Percentiles rank a stretch among this genome's conserved stretches.
These are phyloP conservation scores for Nebria salina DNA, from an alignment of 2,888 invertebrate species.

Conservation along the genomic window DNA sequence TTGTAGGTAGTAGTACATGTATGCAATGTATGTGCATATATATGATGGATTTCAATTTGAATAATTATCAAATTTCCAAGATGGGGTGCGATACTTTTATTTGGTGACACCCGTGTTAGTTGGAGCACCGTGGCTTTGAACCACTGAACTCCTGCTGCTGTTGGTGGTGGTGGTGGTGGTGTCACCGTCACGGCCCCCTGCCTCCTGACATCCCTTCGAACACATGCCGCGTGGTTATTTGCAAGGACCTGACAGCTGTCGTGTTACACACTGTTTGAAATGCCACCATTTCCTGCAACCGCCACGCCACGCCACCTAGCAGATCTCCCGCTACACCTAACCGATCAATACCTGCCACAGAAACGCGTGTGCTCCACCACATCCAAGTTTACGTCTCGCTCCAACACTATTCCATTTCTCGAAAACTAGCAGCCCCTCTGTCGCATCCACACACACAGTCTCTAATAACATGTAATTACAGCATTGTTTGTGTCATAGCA, in stretches of 20 bases:
- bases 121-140: constrained; percentile 49
- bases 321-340: constrained; percentile 52
- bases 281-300: constrained; percentile 57
- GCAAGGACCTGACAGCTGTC: constrained; percentile 63
- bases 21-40: too few species aligned
- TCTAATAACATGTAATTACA: constrained; percentile 43
- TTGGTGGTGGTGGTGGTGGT: not conserved
- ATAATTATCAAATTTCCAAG: too few species aligned
- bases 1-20: too few species aligned
- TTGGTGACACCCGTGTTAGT: constrained; percentile 62
- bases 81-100: constrained; percentile 57
- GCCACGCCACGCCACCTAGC: constrained; percentile 49
- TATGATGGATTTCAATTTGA: too few species aligned
- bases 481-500: constrained; percentile 38
- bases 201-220: constrained; percentile 52
- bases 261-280: constrained; percentile 60
- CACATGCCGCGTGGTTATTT: constrained; percentile 64
- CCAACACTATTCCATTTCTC: constrained; percentile 21
- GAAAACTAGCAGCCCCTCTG: constrained; percentile 13
- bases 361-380: constrained; percentile 43
- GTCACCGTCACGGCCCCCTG: not conserved
- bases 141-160: constrained; percentile 3
- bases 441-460: not conserved
- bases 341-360: constrained; percentile 48
- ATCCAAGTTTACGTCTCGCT: constrained; percentile 37